Conservation (phyloP, 1,140 invertebrate species). For the Drosophila persimilis region DNA sequence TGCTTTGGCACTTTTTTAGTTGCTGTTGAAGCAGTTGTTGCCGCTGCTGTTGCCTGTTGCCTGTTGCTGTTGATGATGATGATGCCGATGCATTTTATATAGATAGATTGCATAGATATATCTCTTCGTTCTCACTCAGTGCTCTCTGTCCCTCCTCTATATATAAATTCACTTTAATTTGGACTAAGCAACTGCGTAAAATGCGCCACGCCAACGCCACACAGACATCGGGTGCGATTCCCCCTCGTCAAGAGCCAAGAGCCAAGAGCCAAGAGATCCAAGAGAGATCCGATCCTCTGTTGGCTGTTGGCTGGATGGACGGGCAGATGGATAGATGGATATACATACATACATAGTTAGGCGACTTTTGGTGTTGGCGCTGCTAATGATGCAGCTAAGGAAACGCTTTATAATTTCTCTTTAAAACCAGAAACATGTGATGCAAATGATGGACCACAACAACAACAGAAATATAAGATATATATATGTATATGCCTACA, state of each 20-base stretch:
- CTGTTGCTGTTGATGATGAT: slow-evolving; percentile 22
- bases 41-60: slow-evolving; percentile 22
- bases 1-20: slow-evolving; percentile 58
- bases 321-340: not conserved
- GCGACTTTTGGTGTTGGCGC: slow-evolving; percentile 80
- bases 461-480: slow-evolving; percentile 31
- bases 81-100: slow-evolving; percentile 61
- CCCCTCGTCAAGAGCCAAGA: too few species aligned
- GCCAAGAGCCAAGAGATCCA: slow-evolving; percentile 1
- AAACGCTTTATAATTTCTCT: slow-evolving; percentile 82
- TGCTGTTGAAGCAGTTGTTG: slow-evolving; percentile 33
- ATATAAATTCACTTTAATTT: slow-evolving; percentile 63
- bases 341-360: slow-evolving; percentile 58
- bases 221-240: slow-evolving; percentile 34
- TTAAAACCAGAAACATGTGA: slow-evolving; percentile 72
- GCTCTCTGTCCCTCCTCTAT: slow-evolving; percentile 27
- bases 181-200: slow-evolving; percentile 75
- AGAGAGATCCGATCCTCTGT: slow-evolving; percentile 19
- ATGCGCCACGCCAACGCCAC: slow-evolving; percentile 71
- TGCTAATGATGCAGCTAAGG: slow-evolving; percentile 81
- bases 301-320: not conserved
- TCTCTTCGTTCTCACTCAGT: slow-evolving; percentile 49
- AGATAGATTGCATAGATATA: slow-evolving; percentile 65
- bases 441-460: slow-evolving; percentile 49
- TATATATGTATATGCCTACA: slow-evolving; percentile 24